Base-by-base conservation (phyloP, 2,888 invertebrate genomes). In the Diaphora mendica region DNA sequence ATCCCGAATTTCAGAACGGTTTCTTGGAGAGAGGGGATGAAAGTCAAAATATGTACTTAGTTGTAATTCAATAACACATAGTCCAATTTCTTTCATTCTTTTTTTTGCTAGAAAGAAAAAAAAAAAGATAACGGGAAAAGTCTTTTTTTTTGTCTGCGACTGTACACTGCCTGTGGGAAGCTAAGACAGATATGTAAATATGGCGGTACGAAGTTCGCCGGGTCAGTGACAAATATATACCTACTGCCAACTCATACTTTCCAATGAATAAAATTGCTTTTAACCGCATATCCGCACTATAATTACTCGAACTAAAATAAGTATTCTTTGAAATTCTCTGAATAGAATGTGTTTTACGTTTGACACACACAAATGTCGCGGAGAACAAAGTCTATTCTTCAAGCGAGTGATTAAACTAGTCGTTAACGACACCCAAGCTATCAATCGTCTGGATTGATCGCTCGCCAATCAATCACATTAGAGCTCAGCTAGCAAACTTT, bases 391-490 rank as follows among this genome's bases (percentile, higher is more conserved):
- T 65, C 33, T 51, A 30, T n/a, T 35, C 39, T 51, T 33, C 17
- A 2, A 30, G 26, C 65, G n/a, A 35, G 55, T 65, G 71, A 71
- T 75, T 75, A 76, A 79, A 77, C 51, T 66, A 68, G 72, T 74
- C 75, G 20, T 66, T 75, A 73, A 66, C 59, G 71, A 70, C 78
- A 78, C 78, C 66, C 74, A 75, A 65, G n/a, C 68, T 35, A 72
- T 84, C 80, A 79, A 80, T 82, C 80, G 59, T 51, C 23, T 35
- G 64, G 80, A 84, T 78, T 79, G 83, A 82, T 82, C 66, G 75
- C 71, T 64, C 64, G 48, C 64, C 77, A 71, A 84, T 84, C 84
- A 76, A 84, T 84, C 82, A 83, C 76, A 76, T 79, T 71, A 44
- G 70, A 74, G 79, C 82, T 77, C 75, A 76, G 66, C 64, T 64